A percentile compares a stretch with the other conserved stretches of the same genome.
Conservation (phyloP, 2,797 vertebrate species). For the Novumbra hubbsi region DNA sequence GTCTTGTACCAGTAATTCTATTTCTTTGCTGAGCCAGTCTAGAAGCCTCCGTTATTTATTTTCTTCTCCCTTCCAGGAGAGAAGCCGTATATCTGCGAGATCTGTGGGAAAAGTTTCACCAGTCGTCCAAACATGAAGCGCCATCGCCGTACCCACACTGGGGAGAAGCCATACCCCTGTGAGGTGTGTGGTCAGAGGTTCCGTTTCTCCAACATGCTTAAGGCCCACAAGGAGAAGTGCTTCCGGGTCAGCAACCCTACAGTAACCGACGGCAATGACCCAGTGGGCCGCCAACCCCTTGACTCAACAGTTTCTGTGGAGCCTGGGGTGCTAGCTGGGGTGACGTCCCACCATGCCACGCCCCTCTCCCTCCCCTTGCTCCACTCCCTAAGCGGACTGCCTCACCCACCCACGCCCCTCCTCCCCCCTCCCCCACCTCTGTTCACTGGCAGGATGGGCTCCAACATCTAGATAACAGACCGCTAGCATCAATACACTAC, state of each 20-base stretch:
- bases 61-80: conserved; percentile 75
- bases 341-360: conserved; percentile 54
- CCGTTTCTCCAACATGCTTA: conserved; percentile 79
- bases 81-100: conserved; percentile 97
- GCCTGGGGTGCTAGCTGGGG: conserved; percentile 35
- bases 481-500: not conserved
- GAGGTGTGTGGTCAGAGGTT: conserved; percentile 54
- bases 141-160: conserved; percentile 93
- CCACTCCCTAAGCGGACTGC: conserved; percentile 77
- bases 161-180: conserved; percentile 93
- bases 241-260: conserved; percentile 86
- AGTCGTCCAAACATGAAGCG: conserved; percentile 98
- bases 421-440: conserved; percentile 81
- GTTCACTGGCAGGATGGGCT: conserved; percentile 85
- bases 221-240: conserved; percentile 94
- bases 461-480: conserved; percentile 48
- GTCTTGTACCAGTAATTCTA: too few relatives aligned
- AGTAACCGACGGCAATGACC: conserved; percentile 63
- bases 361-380: conserved; percentile 76
- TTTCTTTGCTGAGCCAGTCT: not conserved
- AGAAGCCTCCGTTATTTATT: not conserved
- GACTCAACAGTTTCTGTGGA: conserved; percentile 52
- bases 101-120: conserved; percentile 98
- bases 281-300: conserved; percentile 53
- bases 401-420: conserved; percentile 49